Conservation (phyloP, 2,797 vertebrate species). For the Ceryle rudis region DNA sequence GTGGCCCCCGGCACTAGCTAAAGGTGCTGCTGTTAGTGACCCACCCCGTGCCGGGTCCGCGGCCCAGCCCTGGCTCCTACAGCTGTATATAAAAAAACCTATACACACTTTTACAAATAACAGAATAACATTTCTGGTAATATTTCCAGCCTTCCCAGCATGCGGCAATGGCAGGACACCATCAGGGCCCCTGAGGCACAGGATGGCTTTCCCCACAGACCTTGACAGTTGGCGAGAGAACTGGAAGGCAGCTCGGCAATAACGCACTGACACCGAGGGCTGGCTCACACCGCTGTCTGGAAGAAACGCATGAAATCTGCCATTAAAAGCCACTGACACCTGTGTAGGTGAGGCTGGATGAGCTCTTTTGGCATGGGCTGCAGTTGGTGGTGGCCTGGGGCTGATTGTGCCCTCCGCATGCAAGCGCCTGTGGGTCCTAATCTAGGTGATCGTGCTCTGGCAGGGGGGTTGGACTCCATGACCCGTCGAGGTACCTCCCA, state of each 20-base stretch:
- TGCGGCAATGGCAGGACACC: neutral
- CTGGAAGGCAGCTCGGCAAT: neutral
- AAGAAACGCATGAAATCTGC: neutral
- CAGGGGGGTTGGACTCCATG: too few species aligned
- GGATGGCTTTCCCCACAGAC: neutral
- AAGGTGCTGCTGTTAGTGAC: neutral
- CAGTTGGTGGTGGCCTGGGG: accelerated
- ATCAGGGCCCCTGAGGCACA: neutral
- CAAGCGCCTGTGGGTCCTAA: accelerated
- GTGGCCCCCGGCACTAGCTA: neutral
- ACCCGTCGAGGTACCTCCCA: too few species aligned
- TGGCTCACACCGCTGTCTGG: accelerated
- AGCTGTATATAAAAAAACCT: too few species aligned
- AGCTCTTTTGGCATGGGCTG: neutral
- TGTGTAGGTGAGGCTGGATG: neutral
- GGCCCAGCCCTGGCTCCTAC: neutral
- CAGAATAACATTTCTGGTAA: neutral
- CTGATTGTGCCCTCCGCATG: accelerated
- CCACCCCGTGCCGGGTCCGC: neutral
- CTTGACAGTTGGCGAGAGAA: neutral
- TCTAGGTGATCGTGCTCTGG: too few species aligned
- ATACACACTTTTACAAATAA: neutral
- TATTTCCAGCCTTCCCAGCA: conserved; percentile 6
- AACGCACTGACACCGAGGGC: neutral
- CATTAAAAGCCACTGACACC: neutral